Percentiles rank a stretch among this genome's conserved stretches.
phyloP scores from a whole-genome alignment of 2,888 invertebrate species.

The Scaptomyza parva region DNA sequence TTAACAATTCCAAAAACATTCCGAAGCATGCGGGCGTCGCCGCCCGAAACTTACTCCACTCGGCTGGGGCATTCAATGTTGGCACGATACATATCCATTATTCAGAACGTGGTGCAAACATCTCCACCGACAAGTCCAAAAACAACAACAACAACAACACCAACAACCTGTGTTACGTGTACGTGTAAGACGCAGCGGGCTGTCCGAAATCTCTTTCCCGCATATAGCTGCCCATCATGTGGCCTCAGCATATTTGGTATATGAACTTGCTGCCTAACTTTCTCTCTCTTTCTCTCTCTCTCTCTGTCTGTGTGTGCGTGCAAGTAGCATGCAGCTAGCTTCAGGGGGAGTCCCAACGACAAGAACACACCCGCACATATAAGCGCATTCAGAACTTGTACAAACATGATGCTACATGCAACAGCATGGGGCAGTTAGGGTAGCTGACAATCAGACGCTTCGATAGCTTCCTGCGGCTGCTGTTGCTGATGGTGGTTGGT shows the following conservation, averaged over 20 bases:
- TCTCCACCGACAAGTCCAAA: slow-evolving; percentile 58
- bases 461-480: slow-evolving; percentile 11
- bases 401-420: slow-evolving; percentile 40
- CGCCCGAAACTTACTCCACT: slow-evolving; percentile 52
- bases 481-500: slow-evolving; percentile 5
- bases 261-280: slow-evolving; percentile 70
- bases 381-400: slow-evolving; percentile 41
- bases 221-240: slow-evolving; percentile 30
- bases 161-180: slow-evolving; percentile 57
- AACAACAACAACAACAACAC: slow-evolving; percentile 14
- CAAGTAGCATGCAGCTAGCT: slow-evolving; percentile 59
- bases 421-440: slow-evolving; percentile 12
- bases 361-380: slow-evolving; percentile 21
- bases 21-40: slow-evolving; percentile 19
- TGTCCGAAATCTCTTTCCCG: slow-evolving; percentile 15
- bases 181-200: slow-evolving; percentile 63
- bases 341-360: slow-evolving; percentile 30
- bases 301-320: slow-evolving; percentile 39
- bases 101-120: slow-evolving; percentile 77
- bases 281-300: slow-evolving; percentile 54
- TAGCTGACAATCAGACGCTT: slow-evolving; percentile 13
- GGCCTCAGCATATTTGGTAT: slow-evolving; percentile 62
- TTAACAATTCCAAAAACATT: slow-evolving; percentile 75
- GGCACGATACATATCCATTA: slow-evolving; percentile 73
- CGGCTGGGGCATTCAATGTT: slow-evolving; percentile 69